Evolutionary conservation across 2,888 invertebrate species (phyloP), one percentile per base, ranked within the genome.

Genomic region (Taphrorychus bicolor): DNA sequence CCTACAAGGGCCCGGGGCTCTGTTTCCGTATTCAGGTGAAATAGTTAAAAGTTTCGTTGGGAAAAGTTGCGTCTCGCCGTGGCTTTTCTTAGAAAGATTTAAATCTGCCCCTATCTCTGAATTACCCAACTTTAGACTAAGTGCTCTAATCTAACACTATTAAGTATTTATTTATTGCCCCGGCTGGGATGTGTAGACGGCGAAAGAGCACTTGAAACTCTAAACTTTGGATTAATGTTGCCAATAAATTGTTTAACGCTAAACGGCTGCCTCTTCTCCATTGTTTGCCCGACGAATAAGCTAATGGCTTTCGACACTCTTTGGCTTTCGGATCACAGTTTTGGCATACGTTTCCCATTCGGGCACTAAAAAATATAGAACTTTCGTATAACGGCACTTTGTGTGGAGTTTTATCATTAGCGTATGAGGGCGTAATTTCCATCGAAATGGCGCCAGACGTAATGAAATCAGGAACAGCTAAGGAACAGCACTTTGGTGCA

Each of bases 401-500:
- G 51, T n/a, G n/a, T 21, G 22, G 22, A 51, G 22, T 51, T 21
- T 22, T 22, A 21, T 18, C 51, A 51, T 51, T 51, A 51, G 14
- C 5, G n/a, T 51, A 51, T 51, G n/a, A 21, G 42, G 21, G 32
- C 5, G 51, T 58, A 59, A 59, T 48, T 59, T 24, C 24, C 49
- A 59, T 48, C 49, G 22, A 45, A 49, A 64, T 59, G 40, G 51
- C 23, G 59, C 53, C 18, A 16, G 42, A 24, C 24, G 41, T 59
- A 64, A 64, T 59, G 64, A 64, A 64, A 51, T 64, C 57, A 63
- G 57, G 56, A 65, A 59, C 58, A 52, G 59, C 59, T 41, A 66
- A 66, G 56, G 53, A 60, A 49, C 59, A 59, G 70, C 66, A 67
- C 71, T 72, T 73, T 70, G 72, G 70, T 72, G 74, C 76, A 74